Percentiles rank a stretch among this genome's conserved stretches.
Conservation (phyloP, 2,888 invertebrate genomes). For the Plutella xylostella region DNA sequence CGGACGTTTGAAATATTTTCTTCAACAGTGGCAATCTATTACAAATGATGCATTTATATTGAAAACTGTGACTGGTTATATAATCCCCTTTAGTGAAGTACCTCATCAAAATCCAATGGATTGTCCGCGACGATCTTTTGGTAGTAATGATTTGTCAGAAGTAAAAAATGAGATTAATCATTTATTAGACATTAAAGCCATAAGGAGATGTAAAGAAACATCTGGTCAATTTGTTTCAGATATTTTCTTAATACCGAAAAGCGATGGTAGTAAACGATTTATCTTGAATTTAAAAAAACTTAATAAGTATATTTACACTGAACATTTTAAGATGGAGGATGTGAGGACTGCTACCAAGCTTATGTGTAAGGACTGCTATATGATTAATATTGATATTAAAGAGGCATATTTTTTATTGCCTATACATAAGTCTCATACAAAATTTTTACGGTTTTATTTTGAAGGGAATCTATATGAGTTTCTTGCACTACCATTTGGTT, state of each 20-base stretch:
- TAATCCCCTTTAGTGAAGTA: not conserved
- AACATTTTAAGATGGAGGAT: not conserved
- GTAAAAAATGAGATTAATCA: not conserved
- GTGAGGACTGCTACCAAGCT: not conserved
- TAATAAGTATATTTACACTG: not conserved
- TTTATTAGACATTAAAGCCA: not conserved
- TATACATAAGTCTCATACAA: not conserved
- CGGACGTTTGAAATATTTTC: not conserved
- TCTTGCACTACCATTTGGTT: not conserved
- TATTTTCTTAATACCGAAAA: not conserved
- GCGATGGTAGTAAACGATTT: not conserved
- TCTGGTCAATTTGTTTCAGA: not conserved
- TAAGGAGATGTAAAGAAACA: not conserved
- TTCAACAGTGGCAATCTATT: not conserved
- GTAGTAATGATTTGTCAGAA: not conserved
- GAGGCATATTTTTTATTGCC: not conserved
- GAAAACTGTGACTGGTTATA: not conserved
- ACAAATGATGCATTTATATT: conserved; percentile 1
- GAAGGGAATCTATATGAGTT: not conserved
- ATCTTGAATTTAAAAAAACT: not conserved
- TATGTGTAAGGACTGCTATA: not conserved
- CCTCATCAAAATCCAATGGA: not conserved
- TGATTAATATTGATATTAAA: not conserved
- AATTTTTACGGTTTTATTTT: not conserved
- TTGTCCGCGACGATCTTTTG: not conserved